Percentiles rank a stretch among this genome's conserved stretches.
Conservation (phyloP, 92 coral and sea anemone species). For the Epizoanthus ramosus region DNA sequence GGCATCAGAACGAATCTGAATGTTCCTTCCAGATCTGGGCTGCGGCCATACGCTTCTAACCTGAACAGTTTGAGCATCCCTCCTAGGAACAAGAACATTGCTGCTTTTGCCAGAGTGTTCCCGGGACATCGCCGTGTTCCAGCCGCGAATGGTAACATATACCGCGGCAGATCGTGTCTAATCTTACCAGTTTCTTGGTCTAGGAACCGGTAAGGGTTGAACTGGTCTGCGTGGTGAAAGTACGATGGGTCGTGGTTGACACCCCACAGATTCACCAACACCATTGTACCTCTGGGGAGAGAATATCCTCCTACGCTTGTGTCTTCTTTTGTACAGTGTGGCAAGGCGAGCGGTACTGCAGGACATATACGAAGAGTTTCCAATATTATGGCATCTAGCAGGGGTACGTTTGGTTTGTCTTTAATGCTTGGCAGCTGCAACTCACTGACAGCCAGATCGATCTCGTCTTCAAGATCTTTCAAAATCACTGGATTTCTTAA, state of each 20-base stretch:
- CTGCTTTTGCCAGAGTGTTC: constrained; percentile 68
- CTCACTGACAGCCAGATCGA: constrained; percentile 53
- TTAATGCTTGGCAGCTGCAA: constrained; percentile 58
- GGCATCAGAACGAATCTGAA: constrained; percentile 65
- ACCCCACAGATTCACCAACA: constrained; percentile 74
- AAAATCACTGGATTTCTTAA: constrained; percentile 53
- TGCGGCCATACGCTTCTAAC: constrained; percentile 19
- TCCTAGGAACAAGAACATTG: constrained; percentile 68
- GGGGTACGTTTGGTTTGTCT: constrained; percentile 68
- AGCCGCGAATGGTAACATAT: constrained; percentile 61
- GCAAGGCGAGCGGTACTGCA: constrained; percentile 66
- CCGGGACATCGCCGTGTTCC: constrained; percentile 83
- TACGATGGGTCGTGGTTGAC: constrained; percentile 77
- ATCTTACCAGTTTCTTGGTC: constrained; percentile 57
- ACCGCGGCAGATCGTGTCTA: constrained; percentile 39
- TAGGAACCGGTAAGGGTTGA: constrained; percentile 71
- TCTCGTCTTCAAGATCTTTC: constrained; percentile 62
- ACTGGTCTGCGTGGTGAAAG: constrained; percentile 59
- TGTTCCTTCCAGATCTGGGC: constrained; percentile 47
- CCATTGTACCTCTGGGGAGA: constrained; percentile 69
- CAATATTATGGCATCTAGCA: constrained; percentile 71
- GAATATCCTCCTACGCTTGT: constrained; percentile 59
- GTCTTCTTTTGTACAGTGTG: constrained; percentile 62
- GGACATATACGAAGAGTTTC: constrained; percentile 70
- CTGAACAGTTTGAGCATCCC: constrained; percentile 64